Conservation (phyloP, 2,797 vertebrate genomes). For the Coilia nasus region DNA sequence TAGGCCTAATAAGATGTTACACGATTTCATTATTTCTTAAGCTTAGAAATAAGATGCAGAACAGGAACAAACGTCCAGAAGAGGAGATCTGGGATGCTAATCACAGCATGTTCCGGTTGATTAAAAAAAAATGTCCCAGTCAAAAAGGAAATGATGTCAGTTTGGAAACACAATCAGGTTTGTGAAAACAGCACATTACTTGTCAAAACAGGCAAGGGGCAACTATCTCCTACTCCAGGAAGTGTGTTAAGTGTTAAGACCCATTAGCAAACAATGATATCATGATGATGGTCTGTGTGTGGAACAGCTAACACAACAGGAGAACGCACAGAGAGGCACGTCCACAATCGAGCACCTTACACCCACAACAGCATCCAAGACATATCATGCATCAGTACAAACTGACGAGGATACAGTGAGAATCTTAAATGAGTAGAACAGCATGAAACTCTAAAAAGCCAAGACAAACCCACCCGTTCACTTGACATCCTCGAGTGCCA, state of each 20-base stretch:
- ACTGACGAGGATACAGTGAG: neutral
- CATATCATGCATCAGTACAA: neutral
- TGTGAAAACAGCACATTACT: conserved; percentile 13
- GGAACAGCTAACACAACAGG: neutral
- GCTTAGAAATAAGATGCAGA: neutral
- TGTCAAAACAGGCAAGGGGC: neutral
- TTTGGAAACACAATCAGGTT: conserved; percentile 25
- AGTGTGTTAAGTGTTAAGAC: conserved; percentile 30
- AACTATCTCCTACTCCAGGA: conserved; percentile 27
- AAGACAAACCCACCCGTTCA: conserved; percentile 65
- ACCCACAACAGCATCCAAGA: neutral
- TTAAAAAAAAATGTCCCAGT: neutral
- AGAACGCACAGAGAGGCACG: conserved; percentile 6
- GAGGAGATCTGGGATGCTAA: neutral
- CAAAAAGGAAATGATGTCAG: conserved; percentile 8
- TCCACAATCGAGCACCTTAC: conserved; percentile 5
- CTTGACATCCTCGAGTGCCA: conserved; percentile 53
- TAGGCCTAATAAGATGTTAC: too few species aligned
- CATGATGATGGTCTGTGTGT: neutral
- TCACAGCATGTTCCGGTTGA: neutral
- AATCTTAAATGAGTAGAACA: neutral
- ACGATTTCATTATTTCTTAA: neutral
- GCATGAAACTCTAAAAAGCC: neutral
- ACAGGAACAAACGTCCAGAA: neutral
- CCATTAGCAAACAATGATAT: conserved; percentile 31